These are phyloP conservation scores for Schizopygopsis pylzovi DNA, from an alignment of 2,797 vertebrate genomes.

Conservation along the genomic window DNA sequence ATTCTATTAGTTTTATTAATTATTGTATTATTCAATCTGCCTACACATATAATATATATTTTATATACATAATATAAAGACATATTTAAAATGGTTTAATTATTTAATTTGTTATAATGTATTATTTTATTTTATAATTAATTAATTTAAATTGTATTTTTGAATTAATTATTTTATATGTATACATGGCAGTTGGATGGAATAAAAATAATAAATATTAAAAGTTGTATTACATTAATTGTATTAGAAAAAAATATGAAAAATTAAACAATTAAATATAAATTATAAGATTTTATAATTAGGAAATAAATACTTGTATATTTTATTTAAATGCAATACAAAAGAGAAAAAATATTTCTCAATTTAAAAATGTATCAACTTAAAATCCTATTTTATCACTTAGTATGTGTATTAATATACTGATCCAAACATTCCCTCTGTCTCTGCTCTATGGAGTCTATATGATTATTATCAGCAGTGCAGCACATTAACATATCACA, in stretches of 20 bases:
- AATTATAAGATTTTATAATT: not conserved
- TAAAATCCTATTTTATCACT: no score
- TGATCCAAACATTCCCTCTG: constrained; percentile 3
- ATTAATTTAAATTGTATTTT: no score
- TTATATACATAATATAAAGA: not conserved
- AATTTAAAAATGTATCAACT: not conserved
- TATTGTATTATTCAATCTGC: not conserved
- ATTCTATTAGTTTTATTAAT: not conserved
- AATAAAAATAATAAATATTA: not conserved
- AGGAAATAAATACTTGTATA: not conserved
- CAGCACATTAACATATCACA: constrained; percentile 5
- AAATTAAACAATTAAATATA: not conserved
- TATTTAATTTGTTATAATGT: not conserved
- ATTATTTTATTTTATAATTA: no score
- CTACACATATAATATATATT: not conserved
- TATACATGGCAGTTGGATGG: not conserved
- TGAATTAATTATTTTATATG: not conserved
- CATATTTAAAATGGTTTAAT: not conserved
- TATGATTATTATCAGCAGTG: constrained; percentile 16
- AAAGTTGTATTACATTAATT: not conserved
- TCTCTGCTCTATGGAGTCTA: not conserved
- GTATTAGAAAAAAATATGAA: not conserved
- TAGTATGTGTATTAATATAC: not conserved
- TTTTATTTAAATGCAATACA: not conserved
- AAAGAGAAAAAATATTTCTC: not conserved